Percentiles rank a stretch among this genome's conserved stretches.
Conservation (phyloP, 2,797 vertebrate species). For the Gadopsis bispinosus region DNA sequence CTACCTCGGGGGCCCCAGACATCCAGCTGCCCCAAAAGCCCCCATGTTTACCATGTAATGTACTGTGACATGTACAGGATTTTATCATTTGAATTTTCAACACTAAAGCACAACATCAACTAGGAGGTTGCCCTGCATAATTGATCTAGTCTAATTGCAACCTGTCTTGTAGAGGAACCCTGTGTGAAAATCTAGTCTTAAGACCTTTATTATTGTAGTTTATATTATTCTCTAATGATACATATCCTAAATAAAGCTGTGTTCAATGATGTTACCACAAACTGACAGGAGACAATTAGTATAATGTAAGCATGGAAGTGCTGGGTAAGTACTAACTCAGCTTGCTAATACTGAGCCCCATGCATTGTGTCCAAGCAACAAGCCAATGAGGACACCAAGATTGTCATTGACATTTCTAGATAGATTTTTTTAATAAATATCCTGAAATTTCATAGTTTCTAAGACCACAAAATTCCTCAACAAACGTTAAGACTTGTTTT, state of each 20-base stretch:
- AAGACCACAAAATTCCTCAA: neutral
- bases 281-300: neutral
- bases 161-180: neutral
- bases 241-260: neutral
- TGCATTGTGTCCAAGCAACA: neutral
- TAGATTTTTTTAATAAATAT: neutral
- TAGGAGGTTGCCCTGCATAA: neutral
- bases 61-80: neutral
- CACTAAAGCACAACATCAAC: neutral
- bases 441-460: neutral
- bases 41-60: neutral
- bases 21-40: neutral
- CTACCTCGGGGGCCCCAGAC: neutral
- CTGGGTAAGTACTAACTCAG: neutral
- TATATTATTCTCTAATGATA: neutral
- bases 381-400: too few species aligned
- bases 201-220: neutral
- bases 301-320: neutral
- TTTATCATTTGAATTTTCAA: neutral
- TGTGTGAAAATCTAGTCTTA: neutral
- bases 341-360: neutral
- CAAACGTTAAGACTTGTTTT: neutral
- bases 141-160: neutral
- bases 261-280: neutral
- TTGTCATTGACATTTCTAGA: neutral